phyloP scores from a whole-genome alignment of 1,140 invertebrate genomes.

The Melipona quadrifasciata region DNA sequence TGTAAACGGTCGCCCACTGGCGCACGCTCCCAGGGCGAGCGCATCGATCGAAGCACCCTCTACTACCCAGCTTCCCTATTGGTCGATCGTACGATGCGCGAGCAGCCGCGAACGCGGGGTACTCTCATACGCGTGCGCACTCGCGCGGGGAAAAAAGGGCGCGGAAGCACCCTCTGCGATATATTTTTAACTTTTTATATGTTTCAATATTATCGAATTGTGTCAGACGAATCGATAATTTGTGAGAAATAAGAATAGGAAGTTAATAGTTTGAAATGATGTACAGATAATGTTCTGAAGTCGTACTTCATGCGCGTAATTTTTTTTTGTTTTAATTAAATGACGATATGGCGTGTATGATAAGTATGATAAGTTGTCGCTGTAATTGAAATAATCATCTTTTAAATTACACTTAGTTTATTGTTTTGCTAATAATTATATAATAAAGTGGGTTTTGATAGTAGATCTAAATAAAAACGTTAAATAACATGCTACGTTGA shows the following conservation, averaged over 20 bases:
- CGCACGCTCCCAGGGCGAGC: slow-evolving; percentile 60
- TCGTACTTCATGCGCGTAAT: too few species aligned
- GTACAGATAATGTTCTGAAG: too few species aligned
- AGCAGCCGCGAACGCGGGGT: background rate
- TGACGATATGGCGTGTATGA: too few species aligned
- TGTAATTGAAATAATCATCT: background rate
- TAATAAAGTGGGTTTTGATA: background rate
- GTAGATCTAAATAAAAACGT: background rate
- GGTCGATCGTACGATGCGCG: slow-evolving; percentile 38
- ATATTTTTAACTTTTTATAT: background rate
- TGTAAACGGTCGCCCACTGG: slow-evolving; percentile 55
- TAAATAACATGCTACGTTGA: background rate
- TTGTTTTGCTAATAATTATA: background rate
- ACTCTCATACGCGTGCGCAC: background rate
- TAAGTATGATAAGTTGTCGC: background rate
- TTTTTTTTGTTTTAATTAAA: background rate
- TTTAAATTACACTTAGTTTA: background rate
- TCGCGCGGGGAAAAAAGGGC: slow-evolving; percentile 12
- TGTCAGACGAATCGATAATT: background rate
- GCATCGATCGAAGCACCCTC: slow-evolving; percentile 72
- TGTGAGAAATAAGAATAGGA: background rate
- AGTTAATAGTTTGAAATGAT: background rate
- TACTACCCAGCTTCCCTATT: slow-evolving; percentile 52
- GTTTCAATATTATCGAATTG: background rate
- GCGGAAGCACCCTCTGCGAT: background rate